phyloP scores from a whole-genome alignment of 2,113 vertebrate species.

The Bufo gargarizans region DNA sequence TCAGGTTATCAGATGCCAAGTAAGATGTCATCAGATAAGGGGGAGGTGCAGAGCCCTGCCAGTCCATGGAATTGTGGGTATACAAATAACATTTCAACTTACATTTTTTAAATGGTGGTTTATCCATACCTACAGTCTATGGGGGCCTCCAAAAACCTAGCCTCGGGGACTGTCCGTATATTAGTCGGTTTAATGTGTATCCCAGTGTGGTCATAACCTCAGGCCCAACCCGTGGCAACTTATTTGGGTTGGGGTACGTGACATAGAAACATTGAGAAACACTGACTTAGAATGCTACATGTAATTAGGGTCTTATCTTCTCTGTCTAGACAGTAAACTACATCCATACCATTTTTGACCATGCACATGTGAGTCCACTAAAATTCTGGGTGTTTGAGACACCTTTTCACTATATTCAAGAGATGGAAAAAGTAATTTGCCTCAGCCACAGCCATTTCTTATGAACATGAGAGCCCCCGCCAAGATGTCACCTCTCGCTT shows the following conservation, averaged over 20 bases:
- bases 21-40: not conserved
- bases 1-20: not conserved
- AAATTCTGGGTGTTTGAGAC: not conserved
- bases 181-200: no score
- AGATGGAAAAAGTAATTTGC: not conserved
- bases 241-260: not conserved
- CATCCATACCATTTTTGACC: not conserved
- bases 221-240: no score
- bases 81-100: not conserved
- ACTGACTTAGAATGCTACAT: not conserved
- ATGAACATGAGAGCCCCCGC: not conserved
- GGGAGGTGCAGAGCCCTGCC: no score
- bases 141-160: no score
- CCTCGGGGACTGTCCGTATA: no score
- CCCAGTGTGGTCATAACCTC: no score
- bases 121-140: no score
- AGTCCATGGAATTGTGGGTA: not conserved
- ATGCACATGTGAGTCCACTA: not conserved
- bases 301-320: not conserved
- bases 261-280: no score
- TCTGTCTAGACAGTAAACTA: not conserved
- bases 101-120: no score
- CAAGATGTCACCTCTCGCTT: conserved; percentile 9
- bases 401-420: not conserved
- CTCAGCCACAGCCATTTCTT: not conserved